phyloP scores from a whole-genome alignment of 2,888 invertebrate genomes.

The Rhamnusium bicolor region DNA sequence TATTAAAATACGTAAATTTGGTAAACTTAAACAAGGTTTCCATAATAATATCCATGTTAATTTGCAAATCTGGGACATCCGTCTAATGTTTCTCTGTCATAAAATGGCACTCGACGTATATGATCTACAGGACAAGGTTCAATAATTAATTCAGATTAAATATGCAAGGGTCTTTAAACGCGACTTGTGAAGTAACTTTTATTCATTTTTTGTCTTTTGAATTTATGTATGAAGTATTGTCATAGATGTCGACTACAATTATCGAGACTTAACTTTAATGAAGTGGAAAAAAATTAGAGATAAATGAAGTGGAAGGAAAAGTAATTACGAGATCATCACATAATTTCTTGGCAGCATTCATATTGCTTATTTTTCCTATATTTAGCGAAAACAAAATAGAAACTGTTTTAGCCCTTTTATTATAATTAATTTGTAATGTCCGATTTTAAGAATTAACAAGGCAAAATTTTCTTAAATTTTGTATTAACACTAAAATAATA shows the following conservation, averaged over 20 bases:
- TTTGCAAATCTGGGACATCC: too few species aligned
- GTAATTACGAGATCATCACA: slow-evolving; percentile 9
- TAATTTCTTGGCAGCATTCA: not conserved
- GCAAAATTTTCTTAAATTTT: too few species aligned
- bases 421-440: too few species aligned
- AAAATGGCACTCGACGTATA: not conserved
- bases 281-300: slow-evolving; percentile 14
- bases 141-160: slow-evolving; percentile 19
- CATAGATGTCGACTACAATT: slow-evolving; percentile 14
- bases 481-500: too few species aligned
- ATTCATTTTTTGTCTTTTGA: slow-evolving; percentile 19
- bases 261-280: slow-evolving; percentile 20
- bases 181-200: not conserved
- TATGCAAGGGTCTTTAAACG: slow-evolving; percentile 5
- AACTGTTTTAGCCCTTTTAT: not conserved
- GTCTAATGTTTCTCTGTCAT: not conserved
- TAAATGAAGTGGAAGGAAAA: slow-evolving; percentile 16
- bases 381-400: not conserved
- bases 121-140: not conserved
- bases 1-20: too few species aligned
- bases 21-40: too few species aligned
- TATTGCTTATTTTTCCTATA: slow-evolving; percentile 11
- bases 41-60: too few species aligned
- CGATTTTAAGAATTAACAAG: too few species aligned
- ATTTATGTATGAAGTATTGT: slow-evolving; percentile 15